These are phyloP conservation scores for Nothoprocta pentlandii DNA, from an alignment of 2,113 vertebrate genomes.

Conservation along the genomic window DNA sequence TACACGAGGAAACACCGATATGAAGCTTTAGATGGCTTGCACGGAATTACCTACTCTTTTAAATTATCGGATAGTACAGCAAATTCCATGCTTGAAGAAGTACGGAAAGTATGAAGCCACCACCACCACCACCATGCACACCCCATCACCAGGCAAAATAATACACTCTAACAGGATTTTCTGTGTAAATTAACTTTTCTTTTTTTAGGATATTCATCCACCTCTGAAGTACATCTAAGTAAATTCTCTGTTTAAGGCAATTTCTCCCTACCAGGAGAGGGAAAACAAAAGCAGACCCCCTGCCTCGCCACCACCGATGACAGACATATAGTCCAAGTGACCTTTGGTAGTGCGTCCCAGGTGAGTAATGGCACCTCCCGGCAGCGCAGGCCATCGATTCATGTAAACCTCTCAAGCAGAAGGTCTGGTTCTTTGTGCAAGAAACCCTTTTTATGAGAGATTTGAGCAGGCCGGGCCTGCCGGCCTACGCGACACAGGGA, in stretches of 20 bases:
- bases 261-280: neutral
- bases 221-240: neutral
- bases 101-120: no score
- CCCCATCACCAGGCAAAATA: neutral
- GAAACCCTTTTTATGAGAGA: neutral
- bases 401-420: constrained; percentile 38
- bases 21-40: neutral
- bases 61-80: neutral
- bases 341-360: constrained; percentile 26
- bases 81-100: neutral
- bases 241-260: neutral
- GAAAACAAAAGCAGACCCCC: neutral
- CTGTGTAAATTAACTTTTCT: neutral
- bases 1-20: neutral
- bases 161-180: neutral
- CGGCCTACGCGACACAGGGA: constrained; percentile 14
- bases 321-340: constrained; percentile 23
- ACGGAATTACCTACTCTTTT: neutral
- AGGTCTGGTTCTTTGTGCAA: constrained; percentile 15
- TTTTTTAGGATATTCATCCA: neutral
- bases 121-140: neutral
- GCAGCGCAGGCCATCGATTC: constrained; percentile 18
- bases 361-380: constrained; percentile 29
- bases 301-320: neutral
- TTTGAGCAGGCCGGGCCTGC: constrained; percentile 20